Percentiles rank a stretch among this genome's conserved stretches.
phyloP scores from a whole-genome alignment of 2,888 invertebrate species.

The Drosophila meridionalis region DNA sequence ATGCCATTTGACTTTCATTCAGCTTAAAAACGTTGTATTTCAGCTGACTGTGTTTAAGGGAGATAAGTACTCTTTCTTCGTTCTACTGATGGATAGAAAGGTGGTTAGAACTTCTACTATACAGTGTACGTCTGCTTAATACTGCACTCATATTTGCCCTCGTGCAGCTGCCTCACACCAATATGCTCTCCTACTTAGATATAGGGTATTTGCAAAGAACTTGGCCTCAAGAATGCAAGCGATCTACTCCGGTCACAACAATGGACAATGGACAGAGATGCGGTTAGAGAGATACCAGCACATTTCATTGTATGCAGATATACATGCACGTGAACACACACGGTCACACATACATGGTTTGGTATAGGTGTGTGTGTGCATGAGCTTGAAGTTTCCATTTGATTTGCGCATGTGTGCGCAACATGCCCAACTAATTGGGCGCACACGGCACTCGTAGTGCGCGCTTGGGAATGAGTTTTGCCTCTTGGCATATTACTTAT shows the following conservation, averaged over 20 bases:
- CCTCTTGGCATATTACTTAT: slow-evolving; percentile 63
- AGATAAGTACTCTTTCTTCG: not conserved
- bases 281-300: slow-evolving; percentile 23
- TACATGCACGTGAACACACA: not conserved
- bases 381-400: slow-evolving; percentile 11
- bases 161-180: not conserved
- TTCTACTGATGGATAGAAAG: not conserved
- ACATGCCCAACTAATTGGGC: slow-evolving; percentile 64
- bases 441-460: slow-evolving; percentile 76
- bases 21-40: not conserved
- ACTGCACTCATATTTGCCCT: not conserved
- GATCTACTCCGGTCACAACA: slow-evolving; percentile 38
- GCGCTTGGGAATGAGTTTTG: slow-evolving; percentile 69
- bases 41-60: not conserved
- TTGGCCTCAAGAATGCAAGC: slow-evolving; percentile 49
- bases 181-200: not conserved
- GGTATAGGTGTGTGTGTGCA: not conserved
- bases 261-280: slow-evolving; percentile 56
- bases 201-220: not conserved
- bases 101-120: not conserved
- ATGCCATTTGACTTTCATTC: not conserved
- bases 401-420: slow-evolving; percentile 17
- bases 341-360: no score
- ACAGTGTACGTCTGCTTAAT: not conserved
- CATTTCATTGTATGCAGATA: slow-evolving; percentile 34